phyloP scores from a whole-genome alignment of 92 coral and sea anemone genomes.

The Meandrina meandrites region DNA sequence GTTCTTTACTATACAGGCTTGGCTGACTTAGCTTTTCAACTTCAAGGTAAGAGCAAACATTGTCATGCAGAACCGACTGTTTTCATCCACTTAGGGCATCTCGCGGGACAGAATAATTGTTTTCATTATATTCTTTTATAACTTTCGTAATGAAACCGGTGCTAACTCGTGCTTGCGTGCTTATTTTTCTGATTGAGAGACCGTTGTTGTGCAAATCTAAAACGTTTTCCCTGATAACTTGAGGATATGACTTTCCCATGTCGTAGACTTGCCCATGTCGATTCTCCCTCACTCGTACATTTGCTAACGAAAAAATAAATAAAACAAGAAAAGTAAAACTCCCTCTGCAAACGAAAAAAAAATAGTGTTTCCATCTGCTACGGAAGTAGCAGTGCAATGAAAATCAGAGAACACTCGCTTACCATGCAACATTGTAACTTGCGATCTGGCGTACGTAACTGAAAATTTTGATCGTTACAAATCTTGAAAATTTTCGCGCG shows the following conservation, averaged over 20 bases:
- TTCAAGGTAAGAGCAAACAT: conserved; percentile 37
- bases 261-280: conserved; percentile 41
- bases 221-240: conserved; percentile 38
- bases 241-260: too few relatives aligned
- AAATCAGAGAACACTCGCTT: conserved; percentile 12
- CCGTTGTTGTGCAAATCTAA: conserved; percentile 31
- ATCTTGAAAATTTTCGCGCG: neutral
- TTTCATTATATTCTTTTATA: conserved; percentile 37
- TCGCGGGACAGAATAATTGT: conserved; percentile 39
- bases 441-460: conserved; percentile 5
- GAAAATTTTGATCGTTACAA: neutral
- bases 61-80: conserved; percentile 29
- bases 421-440: conserved; percentile 28
- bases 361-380: neutral
- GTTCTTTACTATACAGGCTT: conserved; percentile 25
- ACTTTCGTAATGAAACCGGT: conserved; percentile 41
- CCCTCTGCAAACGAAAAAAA: conserved; percentile 6
- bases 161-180: conserved; percentile 40
- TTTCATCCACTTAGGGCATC: conserved; percentile 27
- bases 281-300: conserved; percentile 38
- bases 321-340: conserved; percentile 14
- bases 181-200: conserved; percentile 38
- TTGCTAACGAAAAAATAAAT: conserved; percentile 13
- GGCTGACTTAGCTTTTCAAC: conserved; percentile 48
- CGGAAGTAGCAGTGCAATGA: neutral